Evolutionary conservation across 2,113 vertebrate genomes (phyloP).

Genomic region (Megaptera novaeangliae): DNA sequence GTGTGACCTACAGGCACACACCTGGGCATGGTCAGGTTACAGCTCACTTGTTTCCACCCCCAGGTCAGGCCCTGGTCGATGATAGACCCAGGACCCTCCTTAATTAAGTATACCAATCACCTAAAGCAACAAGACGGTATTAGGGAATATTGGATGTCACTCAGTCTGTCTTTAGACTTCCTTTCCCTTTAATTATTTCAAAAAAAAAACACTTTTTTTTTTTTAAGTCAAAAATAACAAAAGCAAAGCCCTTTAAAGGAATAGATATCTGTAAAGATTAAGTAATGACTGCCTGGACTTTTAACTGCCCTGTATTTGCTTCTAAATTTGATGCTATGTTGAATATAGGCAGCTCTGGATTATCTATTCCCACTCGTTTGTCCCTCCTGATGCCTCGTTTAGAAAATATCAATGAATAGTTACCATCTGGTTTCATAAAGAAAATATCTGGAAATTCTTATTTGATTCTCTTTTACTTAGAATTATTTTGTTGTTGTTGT

Average conservation of each 20-base stretch:
- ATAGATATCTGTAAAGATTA: slow-evolving; percentile 27
- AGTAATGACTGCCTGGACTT: background rate
- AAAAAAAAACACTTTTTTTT: slow-evolving; percentile 74
- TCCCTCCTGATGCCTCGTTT: slow-evolving; percentile 65
- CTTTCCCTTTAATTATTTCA: slow-evolving; percentile 80
- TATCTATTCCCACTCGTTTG: slow-evolving; percentile 59
- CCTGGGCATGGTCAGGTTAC: slow-evolving; percentile 97
- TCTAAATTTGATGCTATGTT: slow-evolving; percentile 69
- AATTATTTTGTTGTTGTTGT: background rate
- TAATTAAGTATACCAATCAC: slow-evolving; percentile 76
- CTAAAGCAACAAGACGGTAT: slow-evolving; percentile 81
- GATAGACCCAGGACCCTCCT: slow-evolving; percentile 85
- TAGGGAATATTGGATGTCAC: slow-evolving; percentile 81
- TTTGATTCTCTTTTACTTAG: background rate
- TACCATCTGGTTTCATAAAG: slow-evolving; percentile 74
- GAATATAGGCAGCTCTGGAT: slow-evolving; percentile 52
- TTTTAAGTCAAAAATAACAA: slow-evolving; percentile 69
- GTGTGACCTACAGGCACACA: slow-evolving; percentile 94
- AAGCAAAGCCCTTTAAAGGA: slow-evolving; percentile 30
- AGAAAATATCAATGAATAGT: slow-evolving; percentile 73
- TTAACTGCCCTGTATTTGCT: slow-evolving; percentile 58
- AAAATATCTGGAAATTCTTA: background rate
- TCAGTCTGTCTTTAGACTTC: slow-evolving; percentile 72
- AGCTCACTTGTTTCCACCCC: slow-evolving; percentile 81
- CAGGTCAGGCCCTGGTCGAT: slow-evolving; percentile 91